Conservation (phyloP, 2,113 vertebrate genomes). For the Melanerpes formicivorus region DNA sequence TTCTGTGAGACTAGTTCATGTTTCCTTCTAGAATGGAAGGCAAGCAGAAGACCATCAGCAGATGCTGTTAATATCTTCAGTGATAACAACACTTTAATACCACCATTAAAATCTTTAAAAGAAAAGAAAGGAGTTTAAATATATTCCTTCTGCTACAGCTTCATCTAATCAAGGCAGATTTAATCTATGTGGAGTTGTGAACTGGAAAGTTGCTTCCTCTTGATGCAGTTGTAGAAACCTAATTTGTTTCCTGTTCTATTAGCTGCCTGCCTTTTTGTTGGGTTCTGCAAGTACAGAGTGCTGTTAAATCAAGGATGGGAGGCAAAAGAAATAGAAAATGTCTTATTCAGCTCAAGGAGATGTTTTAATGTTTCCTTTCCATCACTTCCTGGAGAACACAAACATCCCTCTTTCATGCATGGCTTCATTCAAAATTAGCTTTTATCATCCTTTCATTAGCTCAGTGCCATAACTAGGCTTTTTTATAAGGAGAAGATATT, state of each 20-base stretch:
- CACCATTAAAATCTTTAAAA: background rate
- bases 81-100: background rate
- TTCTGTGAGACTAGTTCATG: background rate
- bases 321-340: background rate
- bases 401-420: slow-evolving; percentile 11
- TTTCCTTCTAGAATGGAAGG: background rate
- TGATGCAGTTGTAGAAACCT: background rate
- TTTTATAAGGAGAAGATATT: background rate
- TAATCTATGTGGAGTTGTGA: background rate
- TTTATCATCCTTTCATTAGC: slow-evolving; percentile 19
- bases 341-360: background rate
- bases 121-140: background rate
- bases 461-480: background rate
- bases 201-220: background rate
- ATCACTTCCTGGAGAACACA: background rate
- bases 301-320: background rate
- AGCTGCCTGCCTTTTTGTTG: background rate
- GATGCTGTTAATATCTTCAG: background rate
- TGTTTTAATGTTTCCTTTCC: background rate
- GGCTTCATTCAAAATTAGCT: slow-evolving; percentile 27
- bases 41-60: background rate
- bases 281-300: background rate
- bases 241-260: background rate
- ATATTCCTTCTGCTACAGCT: background rate
- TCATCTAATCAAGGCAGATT: background rate